Evolutionary conservation across 2,888 invertebrate genomes (phyloP).

Genomic region (Camponotus fellah): DNA sequence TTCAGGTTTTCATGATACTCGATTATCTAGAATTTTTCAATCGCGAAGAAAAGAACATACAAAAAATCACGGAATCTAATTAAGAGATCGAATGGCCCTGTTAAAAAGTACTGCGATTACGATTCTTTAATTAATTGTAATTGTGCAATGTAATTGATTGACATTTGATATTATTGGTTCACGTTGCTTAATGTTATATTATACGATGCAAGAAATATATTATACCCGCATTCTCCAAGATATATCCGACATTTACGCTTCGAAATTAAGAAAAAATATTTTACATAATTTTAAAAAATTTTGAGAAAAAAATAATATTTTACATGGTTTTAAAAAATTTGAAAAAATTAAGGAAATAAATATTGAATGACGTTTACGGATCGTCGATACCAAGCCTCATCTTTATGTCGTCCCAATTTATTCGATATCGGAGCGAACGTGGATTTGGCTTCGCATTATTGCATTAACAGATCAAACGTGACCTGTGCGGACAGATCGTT

Average conservation of each 20-base stretch:
- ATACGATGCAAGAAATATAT: neutral
- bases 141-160: neutral
- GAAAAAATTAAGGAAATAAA: neutral
- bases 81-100: neutral
- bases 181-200: neutral
- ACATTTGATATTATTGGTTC: neutral
- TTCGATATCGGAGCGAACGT: constrained; percentile 8
- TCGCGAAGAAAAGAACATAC: neutral
- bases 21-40: constrained; percentile 17
- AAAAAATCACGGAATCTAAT: constrained; percentile 11
- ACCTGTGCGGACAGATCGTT: constrained; percentile 28
- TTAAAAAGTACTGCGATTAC: neutral
- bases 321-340: neutral
- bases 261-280: neutral
- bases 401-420: constrained; percentile 3
- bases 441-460: constrained; percentile 31
- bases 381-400: neutral
- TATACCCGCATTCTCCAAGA: neutral
- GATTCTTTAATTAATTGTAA: constrained; percentile 9
- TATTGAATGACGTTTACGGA: neutral
- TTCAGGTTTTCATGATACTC: constrained; percentile 27
- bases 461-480: constrained; percentile 52
- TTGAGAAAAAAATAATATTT: neutral
- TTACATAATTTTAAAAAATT: neutral
- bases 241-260: neutral